phyloP scores from a whole-genome alignment of 2,797 vertebrate genomes.

The Anabacerthia variegaticeps region DNA sequence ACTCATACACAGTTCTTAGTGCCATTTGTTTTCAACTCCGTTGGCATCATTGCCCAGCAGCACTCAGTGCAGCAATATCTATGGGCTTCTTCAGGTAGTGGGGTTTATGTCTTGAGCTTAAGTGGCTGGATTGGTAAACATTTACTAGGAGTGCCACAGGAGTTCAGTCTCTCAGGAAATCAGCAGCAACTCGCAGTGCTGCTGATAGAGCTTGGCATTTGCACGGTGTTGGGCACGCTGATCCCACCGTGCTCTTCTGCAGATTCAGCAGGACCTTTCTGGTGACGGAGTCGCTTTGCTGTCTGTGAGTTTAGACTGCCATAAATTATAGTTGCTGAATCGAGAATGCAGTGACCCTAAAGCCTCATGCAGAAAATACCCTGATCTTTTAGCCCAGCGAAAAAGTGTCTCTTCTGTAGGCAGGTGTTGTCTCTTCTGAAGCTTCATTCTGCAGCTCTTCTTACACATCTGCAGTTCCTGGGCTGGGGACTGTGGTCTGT shows the following conservation, averaged over 20 bases:
- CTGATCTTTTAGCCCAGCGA: not conserved
- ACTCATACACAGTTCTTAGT: not conserved
- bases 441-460: not conserved
- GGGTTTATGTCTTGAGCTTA: not conserved
- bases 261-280: not conserved
- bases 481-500: not conserved
- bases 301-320: not conserved
- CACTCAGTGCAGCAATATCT: not conserved
- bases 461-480: not conserved
- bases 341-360: not conserved
- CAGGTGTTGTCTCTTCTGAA: not conserved
- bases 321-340: not conserved
- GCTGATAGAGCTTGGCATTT: not conserved
- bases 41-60: not conserved
- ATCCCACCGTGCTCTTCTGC: not conserved
- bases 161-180: not conserved
- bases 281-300: not conserved
- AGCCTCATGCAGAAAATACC: not conserved
- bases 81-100: not conserved
- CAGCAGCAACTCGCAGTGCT: not conserved
- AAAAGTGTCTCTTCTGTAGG: not conserved
- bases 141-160: not conserved
- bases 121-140: no score
- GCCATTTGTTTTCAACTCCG: not conserved
- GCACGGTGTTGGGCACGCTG: accelerated